Conservation (phyloP, 1,140 invertebrate genomes). For the Musca vetustissima region DNA sequence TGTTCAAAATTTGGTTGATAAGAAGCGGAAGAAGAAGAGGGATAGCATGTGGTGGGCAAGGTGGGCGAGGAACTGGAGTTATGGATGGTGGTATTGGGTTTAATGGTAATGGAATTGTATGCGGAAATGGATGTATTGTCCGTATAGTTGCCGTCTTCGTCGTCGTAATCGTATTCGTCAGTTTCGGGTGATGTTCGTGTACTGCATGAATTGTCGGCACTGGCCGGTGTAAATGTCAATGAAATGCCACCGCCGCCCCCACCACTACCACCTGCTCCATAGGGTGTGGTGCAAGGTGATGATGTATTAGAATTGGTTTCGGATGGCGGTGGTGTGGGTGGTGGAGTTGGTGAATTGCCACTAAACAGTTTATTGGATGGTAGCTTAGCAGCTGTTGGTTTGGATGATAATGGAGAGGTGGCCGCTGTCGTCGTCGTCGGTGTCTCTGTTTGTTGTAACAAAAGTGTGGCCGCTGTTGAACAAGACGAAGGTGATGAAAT, state of each 20-base stretch:
- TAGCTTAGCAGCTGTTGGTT: neutral
- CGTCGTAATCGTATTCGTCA: neutral
- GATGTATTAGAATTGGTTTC: slow-evolving; percentile 20
- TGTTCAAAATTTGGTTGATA: slow-evolving; percentile 20
- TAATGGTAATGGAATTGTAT: no score
- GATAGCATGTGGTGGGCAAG: slow-evolving; percentile 18
- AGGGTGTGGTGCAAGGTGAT: slow-evolving; percentile 12
- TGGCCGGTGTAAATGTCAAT: slow-evolving; percentile 12
- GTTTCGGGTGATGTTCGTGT: neutral
- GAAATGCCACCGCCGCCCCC: neutral
- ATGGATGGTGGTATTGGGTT: no score
- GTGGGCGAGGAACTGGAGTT: slow-evolving; percentile 1
- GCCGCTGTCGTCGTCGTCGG: neutral
- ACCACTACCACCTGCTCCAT: neutral
- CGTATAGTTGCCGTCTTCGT: no score
- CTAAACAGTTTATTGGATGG: neutral
- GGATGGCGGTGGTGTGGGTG: slow-evolving; percentile 24
- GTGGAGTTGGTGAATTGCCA: slow-evolving; percentile 21
- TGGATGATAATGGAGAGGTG: neutral
- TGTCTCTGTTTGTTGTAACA: neutral
- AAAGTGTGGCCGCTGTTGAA: neutral
- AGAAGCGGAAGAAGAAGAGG: slow-evolving; percentile 10
- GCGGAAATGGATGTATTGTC: no score
- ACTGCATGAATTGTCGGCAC: neutral
- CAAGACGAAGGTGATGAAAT: neutral